Percentiles rank a stretch among this genome's conserved stretches.
phyloP scores from a whole-genome alignment of 2,888 invertebrate genomes.

The Lymantria dispar region DNA sequence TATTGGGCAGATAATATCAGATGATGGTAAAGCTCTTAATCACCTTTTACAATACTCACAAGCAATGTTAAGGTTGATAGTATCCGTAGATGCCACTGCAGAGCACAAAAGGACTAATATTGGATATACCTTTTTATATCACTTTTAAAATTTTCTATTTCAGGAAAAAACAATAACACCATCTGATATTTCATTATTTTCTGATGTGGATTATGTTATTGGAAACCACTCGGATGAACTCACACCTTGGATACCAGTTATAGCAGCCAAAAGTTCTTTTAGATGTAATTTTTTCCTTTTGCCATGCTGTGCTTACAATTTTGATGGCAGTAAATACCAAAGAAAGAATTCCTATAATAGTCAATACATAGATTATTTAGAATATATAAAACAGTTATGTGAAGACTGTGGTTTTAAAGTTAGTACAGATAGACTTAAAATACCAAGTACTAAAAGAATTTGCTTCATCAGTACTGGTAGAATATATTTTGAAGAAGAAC shows the following conservation, averaged over 20 bases:
- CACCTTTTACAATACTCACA: too few species aligned
- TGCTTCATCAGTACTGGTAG: conserved; percentile 86
- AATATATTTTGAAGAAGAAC: conserved; percentile 57
- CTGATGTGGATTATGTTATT: conserved; percentile 94
- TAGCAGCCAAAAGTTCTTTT: conserved; percentile 90
- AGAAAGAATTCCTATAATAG: conserved; percentile 86
- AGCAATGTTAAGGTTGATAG: too few species aligned
- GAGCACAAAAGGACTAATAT: too few species aligned
- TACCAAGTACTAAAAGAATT: conserved; percentile 97
- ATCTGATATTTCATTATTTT: conserved; percentile 85
- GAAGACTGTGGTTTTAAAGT: conserved; percentile 88
- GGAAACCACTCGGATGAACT: conserved; percentile 99
- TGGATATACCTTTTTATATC: too few species aligned
- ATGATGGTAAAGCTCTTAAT: too few species aligned
- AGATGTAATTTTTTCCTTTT: conserved; percentile 92
- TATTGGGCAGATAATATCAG: too few species aligned
- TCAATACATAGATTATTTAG: conserved; percentile 89
- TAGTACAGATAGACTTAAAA: conserved; percentile 91
- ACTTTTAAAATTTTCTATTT: too few species aligned
- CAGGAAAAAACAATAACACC: conserved; percentile 87
- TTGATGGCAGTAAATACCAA: conserved; percentile 92
- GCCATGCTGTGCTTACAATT: conserved; percentile 97
- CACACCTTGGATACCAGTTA: conserved; percentile 99
- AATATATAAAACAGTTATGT: conserved; percentile 84
- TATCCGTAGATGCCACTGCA: too few species aligned